Evolutionary conservation across 2,888 invertebrate genomes (phyloP).

Genomic region (Saturnia japonica): DNA sequence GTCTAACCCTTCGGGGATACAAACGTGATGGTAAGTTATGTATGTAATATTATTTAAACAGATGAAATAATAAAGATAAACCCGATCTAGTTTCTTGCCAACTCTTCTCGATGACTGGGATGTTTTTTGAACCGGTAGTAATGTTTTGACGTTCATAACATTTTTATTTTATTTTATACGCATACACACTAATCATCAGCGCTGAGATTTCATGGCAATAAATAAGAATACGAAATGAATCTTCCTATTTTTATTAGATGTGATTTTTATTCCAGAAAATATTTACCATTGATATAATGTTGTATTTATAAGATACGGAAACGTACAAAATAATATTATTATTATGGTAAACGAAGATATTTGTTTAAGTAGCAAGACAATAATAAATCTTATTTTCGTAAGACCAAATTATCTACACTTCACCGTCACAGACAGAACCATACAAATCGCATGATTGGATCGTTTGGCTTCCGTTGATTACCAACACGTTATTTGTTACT

Average conservation of each 20-base stretch:
- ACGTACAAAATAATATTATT: neutral
- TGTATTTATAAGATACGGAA: neutral
- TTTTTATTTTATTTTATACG: no score
- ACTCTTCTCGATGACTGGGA: no score
- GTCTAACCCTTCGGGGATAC: no score
- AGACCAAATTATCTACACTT: conserved; percentile 1
- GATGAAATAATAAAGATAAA: no score
- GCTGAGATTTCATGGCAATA: no score
- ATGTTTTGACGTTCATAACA: no score
- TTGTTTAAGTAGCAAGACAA: neutral
- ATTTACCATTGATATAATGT: neutral
- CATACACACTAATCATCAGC: no score
- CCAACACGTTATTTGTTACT: conserved; percentile 8
- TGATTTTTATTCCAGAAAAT: neutral
- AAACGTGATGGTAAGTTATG: no score
- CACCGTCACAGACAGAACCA: neutral
- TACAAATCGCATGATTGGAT: conserved; percentile 9
- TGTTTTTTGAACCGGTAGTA: no score
- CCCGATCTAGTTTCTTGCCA: no score
- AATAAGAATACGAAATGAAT: neutral
- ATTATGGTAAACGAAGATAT: neutral
- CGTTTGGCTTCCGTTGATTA: conserved; percentile 11
- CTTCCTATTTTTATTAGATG: neutral
- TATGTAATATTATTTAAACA: no score
- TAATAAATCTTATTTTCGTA: neutral